Evolutionary conservation across 2,888 invertebrate genomes (phyloP).

Genomic region (Diadegma fenestrale): DNA sequence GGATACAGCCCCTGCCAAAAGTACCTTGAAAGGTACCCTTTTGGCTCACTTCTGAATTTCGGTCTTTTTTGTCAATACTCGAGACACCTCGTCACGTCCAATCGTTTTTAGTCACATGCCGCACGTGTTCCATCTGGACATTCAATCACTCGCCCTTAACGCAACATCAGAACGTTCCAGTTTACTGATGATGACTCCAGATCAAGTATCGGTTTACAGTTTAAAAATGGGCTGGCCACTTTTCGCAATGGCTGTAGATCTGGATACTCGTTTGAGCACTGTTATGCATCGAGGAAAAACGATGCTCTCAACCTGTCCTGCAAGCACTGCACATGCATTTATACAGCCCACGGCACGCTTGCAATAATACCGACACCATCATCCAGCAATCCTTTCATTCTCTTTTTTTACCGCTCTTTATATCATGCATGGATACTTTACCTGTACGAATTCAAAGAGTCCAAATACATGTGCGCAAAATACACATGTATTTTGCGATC

Average conservation of each 20-base stretch:
- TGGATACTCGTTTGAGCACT: not conserved
- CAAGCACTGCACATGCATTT: constrained; percentile 19
- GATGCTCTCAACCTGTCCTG: constrained; percentile 74
- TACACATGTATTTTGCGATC: constrained; percentile 9
- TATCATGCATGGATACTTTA: constrained; percentile 13
- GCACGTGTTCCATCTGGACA: no score
- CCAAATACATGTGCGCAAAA: not conserved
- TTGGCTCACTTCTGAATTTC: no score
- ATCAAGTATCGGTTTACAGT: no score
- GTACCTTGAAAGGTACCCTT: not conserved
- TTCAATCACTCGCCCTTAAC: no score
- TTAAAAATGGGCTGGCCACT: not conserved
- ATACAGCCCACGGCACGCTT: constrained; percentile 69
- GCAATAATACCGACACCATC: constrained; percentile 75
- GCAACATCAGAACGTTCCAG: no score
- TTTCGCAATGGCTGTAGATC: not conserved
- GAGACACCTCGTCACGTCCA: no score
- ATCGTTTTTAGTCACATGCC: no score
- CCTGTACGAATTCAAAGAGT: constrained; percentile 19
- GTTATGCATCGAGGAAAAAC: constrained; percentile 49
- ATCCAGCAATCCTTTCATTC: constrained; percentile 63
- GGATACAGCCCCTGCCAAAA: not conserved
- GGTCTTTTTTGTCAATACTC: no score
- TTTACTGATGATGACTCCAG: no score
- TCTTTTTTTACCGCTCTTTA: constrained; percentile 41